These are phyloP conservation scores for Epistrophe grossulariae DNA, from an alignment of 2,888 invertebrate genomes.

Conservation along the genomic window DNA sequence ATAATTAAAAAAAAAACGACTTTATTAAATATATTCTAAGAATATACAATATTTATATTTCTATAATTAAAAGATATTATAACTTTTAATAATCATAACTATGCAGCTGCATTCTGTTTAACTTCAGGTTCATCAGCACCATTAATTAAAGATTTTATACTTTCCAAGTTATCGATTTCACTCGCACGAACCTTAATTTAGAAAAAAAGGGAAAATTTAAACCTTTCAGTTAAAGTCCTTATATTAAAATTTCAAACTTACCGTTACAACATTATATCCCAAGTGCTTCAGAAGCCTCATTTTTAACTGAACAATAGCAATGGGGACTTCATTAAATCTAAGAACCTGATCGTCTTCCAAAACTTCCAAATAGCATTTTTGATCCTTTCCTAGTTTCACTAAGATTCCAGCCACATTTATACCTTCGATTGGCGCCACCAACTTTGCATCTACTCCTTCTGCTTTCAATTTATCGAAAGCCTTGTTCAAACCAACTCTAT, in stretches of 20 bases:
- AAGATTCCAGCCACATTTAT: conserved; percentile 82
- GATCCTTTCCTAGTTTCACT: conserved; percentile 74
- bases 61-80: conserved; percentile 24
- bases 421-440: conserved; percentile 80
- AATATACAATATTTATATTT: not conserved
- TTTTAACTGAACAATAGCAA: conserved; percentile 80
- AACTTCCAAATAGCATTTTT: conserved; percentile 79
- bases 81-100: not conserved
- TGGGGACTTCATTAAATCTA: conserved; percentile 79
- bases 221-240: not conserved
- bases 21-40: conserved; percentile 12
- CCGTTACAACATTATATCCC: conserved; percentile 80
- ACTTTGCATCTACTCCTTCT: conserved; percentile 77
- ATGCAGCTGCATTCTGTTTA: conserved; percentile 48
- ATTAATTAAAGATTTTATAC: conserved; percentile 31
- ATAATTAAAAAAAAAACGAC: not conserved
- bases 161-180: conserved; percentile 36
- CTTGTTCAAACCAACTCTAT: conserved; percentile 77
- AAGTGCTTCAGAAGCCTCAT: conserved; percentile 78
- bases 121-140: conserved; percentile 14
- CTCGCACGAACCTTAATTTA: conserved; percentile 41
- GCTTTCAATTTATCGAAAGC: conserved; percentile 77
- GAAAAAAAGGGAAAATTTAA: not conserved
- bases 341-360: conserved; percentile 79
- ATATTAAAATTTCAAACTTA: conserved; percentile 68